These are phyloP conservation scores for Branchinecta sandiegonensis DNA, from an alignment of 2,888 invertebrate species.

Conservation along the genomic window DNA sequence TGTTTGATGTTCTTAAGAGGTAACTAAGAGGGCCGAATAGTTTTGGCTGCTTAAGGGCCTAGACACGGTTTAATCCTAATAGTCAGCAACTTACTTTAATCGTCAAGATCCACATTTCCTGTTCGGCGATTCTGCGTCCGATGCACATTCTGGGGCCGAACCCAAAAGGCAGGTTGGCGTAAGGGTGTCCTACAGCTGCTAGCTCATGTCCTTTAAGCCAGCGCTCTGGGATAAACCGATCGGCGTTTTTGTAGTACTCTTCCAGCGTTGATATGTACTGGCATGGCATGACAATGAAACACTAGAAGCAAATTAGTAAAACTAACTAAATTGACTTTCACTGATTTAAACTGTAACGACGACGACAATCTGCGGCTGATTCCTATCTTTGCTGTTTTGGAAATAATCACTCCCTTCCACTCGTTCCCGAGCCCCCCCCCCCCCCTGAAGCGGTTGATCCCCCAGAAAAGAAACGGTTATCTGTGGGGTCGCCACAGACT, in stretches of 20 bases:
- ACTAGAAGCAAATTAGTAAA: not conserved
- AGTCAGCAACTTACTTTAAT: conserved; percentile 26
- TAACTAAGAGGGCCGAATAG: no score
- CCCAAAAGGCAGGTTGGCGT: conserved; percentile 51
- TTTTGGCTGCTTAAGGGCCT: no score
- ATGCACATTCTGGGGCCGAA: conserved; percentile 70
- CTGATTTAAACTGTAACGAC: no score
- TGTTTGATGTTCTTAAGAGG: no score
- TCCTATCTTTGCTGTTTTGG: no score
- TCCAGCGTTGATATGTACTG: conserved; percentile 38
- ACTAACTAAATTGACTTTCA: no score
- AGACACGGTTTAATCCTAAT: conserved; percentile 22
- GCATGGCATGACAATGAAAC: conserved; percentile 5
- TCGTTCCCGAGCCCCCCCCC: no score
- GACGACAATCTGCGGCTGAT: no score
- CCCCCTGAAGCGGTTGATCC: no score
- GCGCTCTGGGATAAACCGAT: conserved; percentile 57
- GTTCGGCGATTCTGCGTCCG: conserved; percentile 71
- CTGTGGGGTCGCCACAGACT: no score
- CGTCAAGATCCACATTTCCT: conserved; percentile 49
- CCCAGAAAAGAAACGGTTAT: no score
- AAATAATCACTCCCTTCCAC: no score
- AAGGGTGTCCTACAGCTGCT: conserved; percentile 47
- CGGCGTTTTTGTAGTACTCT: conserved; percentile 57
- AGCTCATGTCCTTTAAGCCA: conserved; percentile 47